These are phyloP conservation scores for Zaprionus lineosus DNA, from an alignment of 2,888 invertebrate genomes.

Conservation along the genomic window DNA sequence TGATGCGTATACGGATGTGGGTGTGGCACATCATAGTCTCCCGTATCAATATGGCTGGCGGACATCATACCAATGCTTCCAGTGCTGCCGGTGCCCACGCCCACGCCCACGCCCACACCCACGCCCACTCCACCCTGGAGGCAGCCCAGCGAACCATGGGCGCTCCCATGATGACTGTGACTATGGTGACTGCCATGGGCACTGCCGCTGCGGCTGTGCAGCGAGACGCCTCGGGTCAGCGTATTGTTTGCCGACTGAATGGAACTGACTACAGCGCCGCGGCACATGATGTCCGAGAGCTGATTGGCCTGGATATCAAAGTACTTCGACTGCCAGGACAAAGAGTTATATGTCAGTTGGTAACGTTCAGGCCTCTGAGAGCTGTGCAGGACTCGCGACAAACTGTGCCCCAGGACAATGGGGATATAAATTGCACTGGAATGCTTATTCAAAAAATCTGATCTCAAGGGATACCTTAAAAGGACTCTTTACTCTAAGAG, in stretches of 20 bases:
- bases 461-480: no score
- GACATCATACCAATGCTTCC: conserved; percentile 81
- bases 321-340: conserved; percentile 80
- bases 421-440: no score
- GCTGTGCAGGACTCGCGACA: conserved; percentile 51
- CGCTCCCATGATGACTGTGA: conserved; percentile 77
- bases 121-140: conserved; percentile 73
- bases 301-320: conserved; percentile 83
- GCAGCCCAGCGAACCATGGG: conserved; percentile 79
- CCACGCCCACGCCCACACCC: conserved; percentile 58
- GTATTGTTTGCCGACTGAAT: conserved; percentile 83
- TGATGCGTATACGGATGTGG: conserved; percentile 83
- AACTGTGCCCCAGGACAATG: no score
- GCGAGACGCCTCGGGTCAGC: conserved; percentile 82
- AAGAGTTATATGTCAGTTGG: conserved; percentile 36
- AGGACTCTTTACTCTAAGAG: no score
- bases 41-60: conserved; percentile 81
- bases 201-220: conserved; percentile 81
- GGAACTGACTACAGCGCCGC: conserved; percentile 83
- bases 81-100: conserved; percentile 64
- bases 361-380: conserved; percentile 14
- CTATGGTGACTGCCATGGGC: conserved; percentile 78
- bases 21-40: conserved; percentile 83
- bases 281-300: conserved; percentile 83
- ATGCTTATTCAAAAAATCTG: no score